A percentile compares a stretch with the other conserved stretches of the same genome.
phyloP scores from a whole-genome alignment of 37 sponge, comb jelly and placozoan genomes.

The Cliona cf. orientalis region DNA sequence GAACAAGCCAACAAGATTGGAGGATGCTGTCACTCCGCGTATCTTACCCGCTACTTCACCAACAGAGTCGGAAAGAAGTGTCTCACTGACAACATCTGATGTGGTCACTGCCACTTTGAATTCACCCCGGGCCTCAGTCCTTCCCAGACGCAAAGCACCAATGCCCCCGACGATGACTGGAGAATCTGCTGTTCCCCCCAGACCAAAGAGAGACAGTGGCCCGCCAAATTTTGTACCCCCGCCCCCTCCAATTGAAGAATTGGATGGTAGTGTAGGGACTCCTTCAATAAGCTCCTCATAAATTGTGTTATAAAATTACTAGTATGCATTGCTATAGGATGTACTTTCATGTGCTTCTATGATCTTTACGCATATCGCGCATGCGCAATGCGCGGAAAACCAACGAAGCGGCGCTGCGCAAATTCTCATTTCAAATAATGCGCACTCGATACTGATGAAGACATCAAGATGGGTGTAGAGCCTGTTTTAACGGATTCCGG shows the following conservation, averaged over 20 bases:
- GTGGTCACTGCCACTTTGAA: background rate
- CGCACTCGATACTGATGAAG: too few relatives aligned
- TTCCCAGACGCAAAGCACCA: background rate
- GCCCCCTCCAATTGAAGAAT: background rate
- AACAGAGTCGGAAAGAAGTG: background rate
- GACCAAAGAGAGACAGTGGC: background rate
- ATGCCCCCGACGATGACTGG: background rate
- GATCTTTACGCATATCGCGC: too few relatives aligned
- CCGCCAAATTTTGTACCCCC: conserved; percentile 23
- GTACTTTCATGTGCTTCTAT: too few relatives aligned
- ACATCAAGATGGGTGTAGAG: background rate
- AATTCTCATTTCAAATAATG: too few relatives aligned
- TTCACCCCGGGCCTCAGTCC: background rate
- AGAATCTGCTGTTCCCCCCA: background rate
- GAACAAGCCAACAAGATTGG: background rate
- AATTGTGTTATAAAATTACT: too few relatives aligned
- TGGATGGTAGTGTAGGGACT: too few relatives aligned
- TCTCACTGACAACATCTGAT: background rate
- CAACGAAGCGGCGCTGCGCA: too few relatives aligned
- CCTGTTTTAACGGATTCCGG: background rate
- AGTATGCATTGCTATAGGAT: too few relatives aligned
- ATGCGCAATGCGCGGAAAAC: too few relatives aligned
- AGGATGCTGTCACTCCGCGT: background rate
- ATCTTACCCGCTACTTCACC: background rate
- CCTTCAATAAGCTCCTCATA: too few relatives aligned